phyloP scores from a whole-genome alignment of 2,888 invertebrate genomes.

The Sarcophaga carnaria region DNA sequence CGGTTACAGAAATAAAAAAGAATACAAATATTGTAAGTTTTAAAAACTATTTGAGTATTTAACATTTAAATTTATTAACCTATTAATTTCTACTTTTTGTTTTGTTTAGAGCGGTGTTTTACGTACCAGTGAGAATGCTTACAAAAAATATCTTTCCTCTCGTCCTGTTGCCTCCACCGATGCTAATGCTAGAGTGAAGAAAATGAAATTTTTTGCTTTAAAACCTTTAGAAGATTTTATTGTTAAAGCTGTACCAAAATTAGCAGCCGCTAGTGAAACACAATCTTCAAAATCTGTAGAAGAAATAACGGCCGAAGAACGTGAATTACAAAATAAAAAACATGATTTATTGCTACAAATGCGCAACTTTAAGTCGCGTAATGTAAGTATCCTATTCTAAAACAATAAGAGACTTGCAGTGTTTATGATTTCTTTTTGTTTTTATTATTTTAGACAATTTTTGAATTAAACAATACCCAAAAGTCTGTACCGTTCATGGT shows the following conservation, averaged over 20 bases:
- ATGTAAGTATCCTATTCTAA: slow-evolving; percentile 73
- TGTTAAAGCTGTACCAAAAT: slow-evolving; percentile 79
- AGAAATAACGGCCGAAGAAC: slow-evolving; percentile 74
- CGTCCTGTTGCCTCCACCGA: slow-evolving; percentile 94
- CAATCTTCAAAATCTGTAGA: slow-evolving; percentile 84
- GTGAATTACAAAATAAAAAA: slow-evolving; percentile 77
- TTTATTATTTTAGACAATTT: slow-evolving; percentile 86
- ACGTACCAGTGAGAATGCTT: slow-evolving; percentile 92
- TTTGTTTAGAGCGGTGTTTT: slow-evolving; percentile 84
- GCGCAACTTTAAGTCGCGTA: slow-evolving; percentile 79
- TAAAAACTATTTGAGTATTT: slow-evolving; percentile 28
- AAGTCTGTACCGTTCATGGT: slow-evolving; percentile 89
- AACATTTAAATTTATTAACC: not conserved
- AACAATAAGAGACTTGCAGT: not conserved
- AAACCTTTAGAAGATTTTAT: slow-evolving; percentile 79
- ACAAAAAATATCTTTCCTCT: slow-evolving; percentile 93
- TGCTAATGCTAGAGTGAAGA: slow-evolving; percentile 93
- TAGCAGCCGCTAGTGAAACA: slow-evolving; percentile 76
- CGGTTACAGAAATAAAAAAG: slow-evolving; percentile 89
- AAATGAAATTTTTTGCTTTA: slow-evolving; percentile 86
- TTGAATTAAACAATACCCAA: slow-evolving; percentile 93
- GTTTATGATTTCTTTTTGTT: not conserved
- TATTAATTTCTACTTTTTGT: not conserved
- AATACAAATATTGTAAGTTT: slow-evolving; percentile 89
- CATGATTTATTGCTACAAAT: slow-evolving; percentile 79